Conservation (phyloP, 2,113 vertebrate genomes). For the Limnothrissa miodon region DNA sequence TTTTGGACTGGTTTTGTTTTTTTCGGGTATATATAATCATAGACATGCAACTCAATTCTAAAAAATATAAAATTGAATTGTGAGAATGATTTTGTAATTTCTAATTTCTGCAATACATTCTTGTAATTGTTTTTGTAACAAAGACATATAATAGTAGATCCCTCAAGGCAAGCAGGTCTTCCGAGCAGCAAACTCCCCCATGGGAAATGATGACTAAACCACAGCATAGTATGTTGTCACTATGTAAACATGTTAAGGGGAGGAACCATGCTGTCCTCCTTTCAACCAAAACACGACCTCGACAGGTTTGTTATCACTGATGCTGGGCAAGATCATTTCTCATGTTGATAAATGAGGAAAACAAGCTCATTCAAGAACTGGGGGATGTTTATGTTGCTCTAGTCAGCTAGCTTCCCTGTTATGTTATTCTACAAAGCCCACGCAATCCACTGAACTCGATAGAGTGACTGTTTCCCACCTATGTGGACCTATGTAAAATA, state of each 20-base stretch:
- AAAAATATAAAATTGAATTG: background rate
- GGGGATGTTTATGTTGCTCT: slow-evolving; percentile 34
- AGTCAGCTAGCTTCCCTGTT: background rate
- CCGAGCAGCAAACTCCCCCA: background rate
- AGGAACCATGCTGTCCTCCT: background rate
- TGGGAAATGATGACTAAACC: slow-evolving; percentile 11
- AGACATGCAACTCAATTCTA: background rate
- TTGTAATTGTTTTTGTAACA: background rate
- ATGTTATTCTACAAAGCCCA: background rate
- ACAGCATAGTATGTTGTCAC: slow-evolving; percentile 10
- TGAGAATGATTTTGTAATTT: too few relatives aligned
- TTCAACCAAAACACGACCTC: slow-evolving; percentile 53
- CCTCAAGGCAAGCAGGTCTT: background rate
- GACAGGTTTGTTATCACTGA: slow-evolving; percentile 33
- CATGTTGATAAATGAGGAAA: slow-evolving; percentile 47
- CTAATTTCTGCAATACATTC: background rate
- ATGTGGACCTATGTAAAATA: background rate
- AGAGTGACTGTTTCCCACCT: background rate
- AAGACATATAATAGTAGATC: background rate
- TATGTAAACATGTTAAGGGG: slow-evolving; percentile 26
- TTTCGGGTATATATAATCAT: too few relatives aligned
- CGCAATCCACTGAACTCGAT: background rate
- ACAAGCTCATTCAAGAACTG: slow-evolving; percentile 1
- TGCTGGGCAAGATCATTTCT: slow-evolving; percentile 48
- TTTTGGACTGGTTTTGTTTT: too few relatives aligned